Conservation (phyloP, 2,113 vertebrate genomes). For the Hypanus sabinus region DNA sequence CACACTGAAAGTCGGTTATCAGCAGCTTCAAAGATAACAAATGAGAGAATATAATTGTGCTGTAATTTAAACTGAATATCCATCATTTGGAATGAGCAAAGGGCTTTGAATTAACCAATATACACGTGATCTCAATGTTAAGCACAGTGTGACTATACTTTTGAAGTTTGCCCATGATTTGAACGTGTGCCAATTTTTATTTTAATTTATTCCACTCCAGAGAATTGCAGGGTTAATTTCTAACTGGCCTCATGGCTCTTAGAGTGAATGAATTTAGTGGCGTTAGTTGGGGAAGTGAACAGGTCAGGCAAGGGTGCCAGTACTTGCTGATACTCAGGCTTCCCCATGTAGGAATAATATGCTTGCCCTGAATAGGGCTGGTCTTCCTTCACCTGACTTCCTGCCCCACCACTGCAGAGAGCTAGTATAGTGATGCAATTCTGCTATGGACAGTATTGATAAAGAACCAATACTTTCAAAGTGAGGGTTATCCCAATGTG, state of each 20-base stretch:
- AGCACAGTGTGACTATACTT: background rate
- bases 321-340: background rate
- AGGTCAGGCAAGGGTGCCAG: background rate
- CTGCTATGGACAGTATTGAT: background rate
- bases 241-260: background rate
- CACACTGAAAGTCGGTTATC: background rate
- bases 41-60: slow-evolving; percentile 25
- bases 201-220: background rate
- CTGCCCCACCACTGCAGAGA: background rate
- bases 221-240: background rate
- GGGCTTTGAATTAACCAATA: background rate
- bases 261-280: background rate
- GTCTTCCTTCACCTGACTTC: no score
- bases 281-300: background rate
- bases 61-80: slow-evolving; percentile 28
- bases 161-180: background rate
- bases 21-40: slow-evolving; percentile 11
- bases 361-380: background rate
- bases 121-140: background rate
- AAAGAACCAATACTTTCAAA: background rate
- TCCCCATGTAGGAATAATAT: background rate
- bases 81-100: background rate
- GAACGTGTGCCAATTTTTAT: background rate
- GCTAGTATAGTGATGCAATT: background rate
- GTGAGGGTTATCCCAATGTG: background rate